phyloP scores from a whole-genome alignment of 2,888 invertebrate species.

The Allacma fusca region DNA sequence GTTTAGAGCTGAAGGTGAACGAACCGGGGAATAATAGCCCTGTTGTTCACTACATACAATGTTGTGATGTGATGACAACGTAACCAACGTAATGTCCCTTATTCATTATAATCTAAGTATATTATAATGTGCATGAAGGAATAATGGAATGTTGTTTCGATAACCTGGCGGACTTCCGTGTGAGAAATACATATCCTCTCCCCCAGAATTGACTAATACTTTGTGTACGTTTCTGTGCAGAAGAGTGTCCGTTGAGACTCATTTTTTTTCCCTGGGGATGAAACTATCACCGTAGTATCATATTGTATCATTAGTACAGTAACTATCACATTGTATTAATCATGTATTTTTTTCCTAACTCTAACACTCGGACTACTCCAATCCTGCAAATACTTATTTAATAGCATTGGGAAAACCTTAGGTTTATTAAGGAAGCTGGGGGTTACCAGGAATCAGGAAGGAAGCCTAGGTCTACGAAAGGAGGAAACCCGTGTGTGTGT shows the following conservation, averaged over 20 bases:
- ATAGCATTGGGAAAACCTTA: no score
- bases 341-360: no score
- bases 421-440: no score
- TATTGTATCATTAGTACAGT: no score
- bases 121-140: conserved; percentile 39
- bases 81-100: conserved; percentile 29
- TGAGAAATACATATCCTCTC: conserved; percentile 33
- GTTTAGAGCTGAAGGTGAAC: conserved; percentile 20
- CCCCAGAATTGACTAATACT: neutral
- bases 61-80: conserved; percentile 23
- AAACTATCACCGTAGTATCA: no score
- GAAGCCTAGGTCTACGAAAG: no score
- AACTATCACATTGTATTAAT: no score
- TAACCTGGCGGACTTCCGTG: conserved; percentile 49
- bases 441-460: no score
- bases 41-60: conserved; percentile 9
- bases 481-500: neutral
- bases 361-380: no score
- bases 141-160: conserved; percentile 42
- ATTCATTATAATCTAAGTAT: conserved; percentile 34
- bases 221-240: neutral
- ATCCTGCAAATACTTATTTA: no score
- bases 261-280: no score
- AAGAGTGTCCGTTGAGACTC: neutral
- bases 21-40: conserved; percentile 24